These are phyloP conservation scores for Gasteruption jaculator DNA, from an alignment of 2,888 invertebrate genomes.

Conservation along the genomic window DNA sequence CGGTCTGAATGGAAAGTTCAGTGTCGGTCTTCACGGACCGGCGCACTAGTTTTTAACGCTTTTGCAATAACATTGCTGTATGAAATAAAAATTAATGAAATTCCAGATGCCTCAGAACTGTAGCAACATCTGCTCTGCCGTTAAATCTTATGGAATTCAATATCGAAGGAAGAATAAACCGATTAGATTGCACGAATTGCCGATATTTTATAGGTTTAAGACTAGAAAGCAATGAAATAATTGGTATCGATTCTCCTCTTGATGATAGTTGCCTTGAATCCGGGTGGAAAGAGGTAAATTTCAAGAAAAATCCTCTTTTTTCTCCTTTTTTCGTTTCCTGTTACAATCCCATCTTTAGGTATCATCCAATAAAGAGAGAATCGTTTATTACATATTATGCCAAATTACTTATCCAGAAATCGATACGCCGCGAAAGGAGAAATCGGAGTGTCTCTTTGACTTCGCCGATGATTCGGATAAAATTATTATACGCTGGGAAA, in stretches of 20 bases:
- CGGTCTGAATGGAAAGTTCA: no score
- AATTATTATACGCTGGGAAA: constrained; percentile 32
- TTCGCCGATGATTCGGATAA: constrained; percentile 32
- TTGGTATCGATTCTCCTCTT: constrained; percentile 18
- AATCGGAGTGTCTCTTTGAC: constrained; percentile 32
- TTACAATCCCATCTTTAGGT: constrained; percentile 23
- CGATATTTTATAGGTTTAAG: constrained; percentile 22
- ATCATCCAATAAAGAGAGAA: constrained; percentile 26
- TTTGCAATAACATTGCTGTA: no score
- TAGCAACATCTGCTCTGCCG: no score
- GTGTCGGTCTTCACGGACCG: no score
- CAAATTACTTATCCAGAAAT: constrained; percentile 37
- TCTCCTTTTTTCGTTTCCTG: neutral
- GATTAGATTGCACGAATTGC: constrained; percentile 25
- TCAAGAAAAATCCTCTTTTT: neutral
- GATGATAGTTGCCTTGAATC: constrained; percentile 15
- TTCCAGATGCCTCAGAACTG: no score
- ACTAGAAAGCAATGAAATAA: constrained; percentile 14
- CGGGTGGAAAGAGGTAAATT: constrained; percentile 25
- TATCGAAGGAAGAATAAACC: constrained; percentile 20
- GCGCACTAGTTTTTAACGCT: no score
- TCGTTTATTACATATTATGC: constrained; percentile 31
- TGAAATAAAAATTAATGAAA: no score
- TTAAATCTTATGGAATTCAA: constrained; percentile 19
- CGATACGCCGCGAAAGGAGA: constrained; percentile 29